Evolutionary conservation across 2,113 vertebrate species (phyloP), one percentile per base, ranked within the genome.

Genomic region (human (Homo sapiens)): DNA sequence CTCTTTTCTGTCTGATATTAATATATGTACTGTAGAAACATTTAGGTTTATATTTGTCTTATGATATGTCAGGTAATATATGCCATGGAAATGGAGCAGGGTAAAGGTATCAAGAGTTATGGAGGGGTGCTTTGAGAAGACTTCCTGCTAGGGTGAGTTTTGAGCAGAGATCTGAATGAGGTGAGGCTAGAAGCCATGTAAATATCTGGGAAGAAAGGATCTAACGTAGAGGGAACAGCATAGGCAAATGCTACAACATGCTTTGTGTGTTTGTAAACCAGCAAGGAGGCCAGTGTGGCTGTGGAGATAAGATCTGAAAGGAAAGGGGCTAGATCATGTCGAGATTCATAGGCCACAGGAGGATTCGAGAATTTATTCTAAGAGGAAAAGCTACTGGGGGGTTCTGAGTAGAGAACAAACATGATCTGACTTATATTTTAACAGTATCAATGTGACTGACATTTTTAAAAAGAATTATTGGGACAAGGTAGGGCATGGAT

Each of bases 401-500:
- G 20, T 70, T 90, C 81, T 52, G 14, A 89, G 35, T 40, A 95
- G 61, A 52, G 22, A 50, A 84, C 1, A 7, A n/a, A 81, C 23
- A 85, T 59, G 59, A 89, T 10, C 38, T 88, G 64, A 78, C 57
- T 68, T 86, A 75, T 3, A 89, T 83, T 90, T 86, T 87, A 75
- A 48, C 64, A 61, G 32, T 83, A 78, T 72, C 45, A 45, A 95
- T 75, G 27, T 57, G 78, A 84, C 35, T 55, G 6, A 52, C 55
- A 43, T 90, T 57, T 89, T 90, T 88, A 84, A 52, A 86, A 96
- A 93, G 38, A n/a, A 84, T 64, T 83, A 83, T 61, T 18, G n/a
- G 8, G 3, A 30, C 68, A 55, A 10, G 35, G 3, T 93, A 30
- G 38, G 55, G 38, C 32, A 81, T 43, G 10, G 22, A 43, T 80